Evolutionary conservation across 2,888 invertebrate genomes (phyloP).

Genomic region (Sycophila texana): DNA sequence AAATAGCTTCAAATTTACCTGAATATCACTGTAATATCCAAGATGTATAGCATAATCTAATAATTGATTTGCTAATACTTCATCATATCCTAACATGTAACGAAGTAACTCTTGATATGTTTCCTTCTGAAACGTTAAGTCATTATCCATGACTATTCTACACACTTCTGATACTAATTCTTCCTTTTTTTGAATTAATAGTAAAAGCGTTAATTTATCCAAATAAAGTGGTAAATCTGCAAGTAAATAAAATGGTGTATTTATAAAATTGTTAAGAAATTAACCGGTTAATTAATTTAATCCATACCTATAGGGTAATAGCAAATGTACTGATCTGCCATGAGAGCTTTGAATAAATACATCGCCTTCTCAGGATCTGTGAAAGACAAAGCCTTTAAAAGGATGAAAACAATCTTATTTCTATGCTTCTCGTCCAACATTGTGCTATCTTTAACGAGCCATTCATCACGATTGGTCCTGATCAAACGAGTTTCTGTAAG

Average conservation of each 20-base stretch:
- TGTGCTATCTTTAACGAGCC: conserved; percentile 59
- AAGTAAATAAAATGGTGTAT: conserved; percentile 19
- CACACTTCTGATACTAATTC: conserved; percentile 57
- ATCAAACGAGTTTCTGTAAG: conserved; percentile 50
- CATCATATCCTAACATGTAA: conserved; percentile 60
- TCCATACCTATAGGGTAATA: conserved; percentile 66
- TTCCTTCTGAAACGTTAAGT: conserved; percentile 57
- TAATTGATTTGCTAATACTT: conserved; percentile 62
- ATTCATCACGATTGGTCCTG: conserved; percentile 58
- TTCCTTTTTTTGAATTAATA: conserved; percentile 51
- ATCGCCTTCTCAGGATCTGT: conserved; percentile 60
- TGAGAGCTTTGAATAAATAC: conserved; percentile 62
- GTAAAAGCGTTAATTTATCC: conserved; percentile 60
- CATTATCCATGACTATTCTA: conserved; percentile 59
- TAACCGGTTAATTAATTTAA: background rate
- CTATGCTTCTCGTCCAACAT: conserved; percentile 60
- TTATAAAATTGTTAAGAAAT: background rate
- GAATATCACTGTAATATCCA: conserved; percentile 62
- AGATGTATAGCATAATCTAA: conserved; percentile 63
- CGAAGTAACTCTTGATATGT: conserved; percentile 62
- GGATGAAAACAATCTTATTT: conserved; percentile 60
- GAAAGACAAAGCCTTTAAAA: conserved; percentile 63
- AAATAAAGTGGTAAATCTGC: conserved; percentile 61
- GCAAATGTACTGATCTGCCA: conserved; percentile 63
- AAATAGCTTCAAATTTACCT: conserved; percentile 57